Evolutionary conservation across 2,797 vertebrate species (phyloP), one percentile per base, ranked within the genome.

Genomic region (Ataeniobius toweri): DNA sequence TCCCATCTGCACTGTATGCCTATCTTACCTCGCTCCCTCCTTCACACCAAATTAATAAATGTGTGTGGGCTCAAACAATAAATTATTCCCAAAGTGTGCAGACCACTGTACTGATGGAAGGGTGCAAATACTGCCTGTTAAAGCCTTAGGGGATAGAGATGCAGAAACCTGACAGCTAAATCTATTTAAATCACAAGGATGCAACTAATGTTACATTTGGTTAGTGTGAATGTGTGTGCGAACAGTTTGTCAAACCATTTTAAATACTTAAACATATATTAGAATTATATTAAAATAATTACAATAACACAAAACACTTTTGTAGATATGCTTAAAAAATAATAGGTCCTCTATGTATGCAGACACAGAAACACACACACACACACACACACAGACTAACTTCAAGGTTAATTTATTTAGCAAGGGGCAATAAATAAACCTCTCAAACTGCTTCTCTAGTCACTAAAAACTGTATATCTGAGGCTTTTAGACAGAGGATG

Each of bases 401-500:
- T 69, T 44, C 80, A 71, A 74, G 9, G 65, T 69, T 51, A 70
- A 88, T 86, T 86, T 89, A 86, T 84, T 76, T 85, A 31, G 28
- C 56, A 51, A 55, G n/a, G 20, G 75, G 39, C 73, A 72, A 86
- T 90, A 80, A 87, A 90, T 88, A 83, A 82, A 77, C 44, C 79
- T 78, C 74, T 83, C 67, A 67, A 48, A 77, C 18, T 77, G 55
- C 75, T 86, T 85, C 79, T 80, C 63, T 55, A 76, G 81, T 83
- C 79, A 75, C 75, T 82, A 81, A 80, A 83, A 89, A 86, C 87
- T 77, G 82, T 90, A 84, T 84, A 89, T 89, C 87, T 80, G 70
- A 79, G 82, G 50, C 71, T 86, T 76, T 83, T 87, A 88, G 89
- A 92, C 88, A 87, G 82, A 82, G 79, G 85, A 91, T 92, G 89